Base-by-base conservation (phyloP, 2,888 invertebrate genomes). In the Adelphocoris suturalis region DNA sequence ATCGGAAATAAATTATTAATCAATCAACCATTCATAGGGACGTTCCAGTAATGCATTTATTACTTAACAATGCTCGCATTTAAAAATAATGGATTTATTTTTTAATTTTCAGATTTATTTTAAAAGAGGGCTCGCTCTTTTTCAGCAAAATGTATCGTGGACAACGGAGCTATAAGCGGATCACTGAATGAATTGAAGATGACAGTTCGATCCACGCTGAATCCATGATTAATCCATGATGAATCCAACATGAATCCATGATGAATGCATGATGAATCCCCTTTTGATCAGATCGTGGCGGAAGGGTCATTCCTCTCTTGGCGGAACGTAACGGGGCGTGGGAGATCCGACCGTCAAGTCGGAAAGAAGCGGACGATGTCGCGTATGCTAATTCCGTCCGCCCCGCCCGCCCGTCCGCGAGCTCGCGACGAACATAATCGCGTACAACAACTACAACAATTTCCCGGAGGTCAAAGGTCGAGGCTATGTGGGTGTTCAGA, bases 361-460 rank as follows among this genome's bases (percentile, higher is more conserved):
- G 68, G 68, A 68, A 68, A 68, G 68, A 68, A 68, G 68, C 68
- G 23, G 68, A 23, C 68, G 68, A 68, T 68, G 68, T 68, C 68
- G 68, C 68, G 68, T 68, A 68, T 68, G 68, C 23, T 68, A 68
- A 68, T 68, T 68, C 68, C 19, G 23, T 11, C 27, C 68, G 23
- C 1, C 52, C 13, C 52, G 14, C 11, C 52, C 52, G 13, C 12
- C 5, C 52, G 13, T 13, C 52, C 68, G 19, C 12, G 23, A 27
- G 23, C 68, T 68, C 68, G 23, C 68, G 19, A 19, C 68, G 68
- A 23, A 68, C 68, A 68, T 68, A 23, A 68, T 68, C 68, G 68
- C 23, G 68, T 23, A 23, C 68, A 68, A 7, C 37, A 68, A n/a
- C n/a, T n/a, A 16, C 61, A 68, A 68, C 23, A 23, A 19, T 68